Base-by-base conservation (phyloP, 1,140 invertebrate species). In the Diplogasteroides magnus region DNA sequence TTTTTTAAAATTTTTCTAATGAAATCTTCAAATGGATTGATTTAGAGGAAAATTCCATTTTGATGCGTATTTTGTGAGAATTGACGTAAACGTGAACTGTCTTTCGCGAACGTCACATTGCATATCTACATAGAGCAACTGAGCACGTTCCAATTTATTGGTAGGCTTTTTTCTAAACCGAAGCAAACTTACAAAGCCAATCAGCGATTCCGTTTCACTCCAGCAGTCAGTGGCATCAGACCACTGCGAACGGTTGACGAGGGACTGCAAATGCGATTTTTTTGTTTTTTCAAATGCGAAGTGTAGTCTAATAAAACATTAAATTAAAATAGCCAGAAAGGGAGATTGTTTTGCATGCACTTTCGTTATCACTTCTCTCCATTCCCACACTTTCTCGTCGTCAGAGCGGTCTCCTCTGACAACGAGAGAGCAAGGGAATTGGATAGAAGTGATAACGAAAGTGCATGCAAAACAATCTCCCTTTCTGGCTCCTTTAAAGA, bases 191-290 rank as follows among this genome's bases (percentile, higher is more conserved):
- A 63, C 64, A 32, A 63, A 72, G 3, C 2, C 86, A 68, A 66
- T 91, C 1, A 88, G 84, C 6, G 32, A 31, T 83, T 92, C 89
- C 0, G 89, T 88, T 0, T 72, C 31, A 28, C 83, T 77, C 89
- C 90, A 92, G 37, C 87, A 83, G 0, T 75, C 28, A 0, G 90
- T 90, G 0, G 91, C 90, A 59, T 80, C 58, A 0, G 61, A 62
- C 85, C 87, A 92, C 0, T 84, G 63, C 1, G 76, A 75, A 2
- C 77, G 77, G 26, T 83, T 78, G 0, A 86, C 77, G 2, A 84
- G 81, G 11, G 74, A 69, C 71, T 86, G 83, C 19, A 79, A 77
- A 11, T 74, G 27, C 19, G 19, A 48, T 11, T 48, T 11, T 48
- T 11, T 48, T 11, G 6, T 11, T 48, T 48, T 48, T 48, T 11